Conservation (phyloP, 2,797 vertebrate species). For the Sternarchorhynchus goeldii region DNA sequence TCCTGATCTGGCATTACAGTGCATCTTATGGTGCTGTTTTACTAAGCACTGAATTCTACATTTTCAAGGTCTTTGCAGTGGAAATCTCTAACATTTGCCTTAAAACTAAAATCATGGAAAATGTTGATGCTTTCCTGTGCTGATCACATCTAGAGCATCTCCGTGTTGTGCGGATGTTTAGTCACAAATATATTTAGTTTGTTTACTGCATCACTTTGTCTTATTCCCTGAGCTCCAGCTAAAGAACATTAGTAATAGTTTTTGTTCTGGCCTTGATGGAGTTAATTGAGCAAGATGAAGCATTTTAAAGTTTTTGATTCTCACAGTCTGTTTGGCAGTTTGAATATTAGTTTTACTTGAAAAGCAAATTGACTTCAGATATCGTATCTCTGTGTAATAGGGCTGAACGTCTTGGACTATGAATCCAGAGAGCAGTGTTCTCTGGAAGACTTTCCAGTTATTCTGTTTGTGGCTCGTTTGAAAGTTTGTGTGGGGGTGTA, state of each 20-base stretch:
- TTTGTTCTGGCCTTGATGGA: not conserved
- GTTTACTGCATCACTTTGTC: not conserved
- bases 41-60: not conserved
- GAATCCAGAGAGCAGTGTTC: slow-evolving; percentile 11
- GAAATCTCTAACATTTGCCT: not conserved
- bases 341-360: slow-evolving; percentile 15
- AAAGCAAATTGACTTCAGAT: slow-evolving; percentile 19
- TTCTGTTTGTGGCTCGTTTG: slow-evolving; percentile 14
- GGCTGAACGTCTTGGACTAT: not conserved
- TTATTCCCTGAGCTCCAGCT: not conserved
- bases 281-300: slow-evolving; percentile 10
- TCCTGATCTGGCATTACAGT: not conserved
- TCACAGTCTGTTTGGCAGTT: not conserved
- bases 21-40: too few relatives aligned
- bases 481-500: slow-evolving; percentile 8
- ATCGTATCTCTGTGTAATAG: not conserved
- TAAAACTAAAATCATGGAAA: not conserved
- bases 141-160: not conserved
- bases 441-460: not conserved
- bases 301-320: not conserved
- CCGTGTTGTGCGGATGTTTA: not conserved
- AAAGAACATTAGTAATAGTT: not conserved
- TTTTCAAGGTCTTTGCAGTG: not conserved
- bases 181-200: not conserved
- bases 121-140: not conserved